These are phyloP conservation scores for Coptodon rendalli DNA, from an alignment of 2,113 vertebrate species.

Conservation along the genomic window DNA sequence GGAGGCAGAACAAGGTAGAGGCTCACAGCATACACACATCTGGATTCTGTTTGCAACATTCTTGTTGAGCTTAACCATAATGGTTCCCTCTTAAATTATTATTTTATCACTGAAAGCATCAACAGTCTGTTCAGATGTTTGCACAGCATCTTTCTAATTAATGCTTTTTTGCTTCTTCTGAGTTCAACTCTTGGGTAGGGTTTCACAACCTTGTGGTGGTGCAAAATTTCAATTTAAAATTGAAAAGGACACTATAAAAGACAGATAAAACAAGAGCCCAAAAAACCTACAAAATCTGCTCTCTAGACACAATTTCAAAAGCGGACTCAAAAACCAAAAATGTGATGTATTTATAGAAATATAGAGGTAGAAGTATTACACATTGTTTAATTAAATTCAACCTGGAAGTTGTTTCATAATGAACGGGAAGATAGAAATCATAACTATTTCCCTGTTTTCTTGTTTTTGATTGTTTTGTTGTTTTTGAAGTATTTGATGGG, in stretches of 20 bases:
- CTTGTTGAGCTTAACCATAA: background rate
- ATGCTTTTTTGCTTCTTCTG: background rate
- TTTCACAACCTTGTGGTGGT: background rate
- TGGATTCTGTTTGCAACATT: background rate
- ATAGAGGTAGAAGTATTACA: background rate
- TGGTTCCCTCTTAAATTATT: background rate
- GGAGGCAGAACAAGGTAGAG: background rate
- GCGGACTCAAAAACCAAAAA: background rate
- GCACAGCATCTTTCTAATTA: background rate
- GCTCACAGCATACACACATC: background rate
- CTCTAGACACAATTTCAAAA: background rate
- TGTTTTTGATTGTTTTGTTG: too few species aligned
- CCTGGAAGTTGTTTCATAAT: background rate
- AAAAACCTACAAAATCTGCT: background rate
- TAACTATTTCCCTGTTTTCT: background rate
- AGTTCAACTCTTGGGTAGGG: accelerated
- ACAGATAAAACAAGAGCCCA: background rate
- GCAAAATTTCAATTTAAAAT: background rate
- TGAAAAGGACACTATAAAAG: background rate
- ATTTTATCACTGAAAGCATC: background rate
- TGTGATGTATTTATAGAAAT: background rate
- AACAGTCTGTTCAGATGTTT: background rate
- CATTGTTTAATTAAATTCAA: background rate
- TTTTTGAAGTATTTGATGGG: background rate
- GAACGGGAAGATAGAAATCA: background rate